Percentiles rank a stretch among this genome's conserved stretches.
Evolutionary conservation across 2,113 vertebrate genomes (phyloP).

Genomic region (Probosciger aterrimus): DNA sequence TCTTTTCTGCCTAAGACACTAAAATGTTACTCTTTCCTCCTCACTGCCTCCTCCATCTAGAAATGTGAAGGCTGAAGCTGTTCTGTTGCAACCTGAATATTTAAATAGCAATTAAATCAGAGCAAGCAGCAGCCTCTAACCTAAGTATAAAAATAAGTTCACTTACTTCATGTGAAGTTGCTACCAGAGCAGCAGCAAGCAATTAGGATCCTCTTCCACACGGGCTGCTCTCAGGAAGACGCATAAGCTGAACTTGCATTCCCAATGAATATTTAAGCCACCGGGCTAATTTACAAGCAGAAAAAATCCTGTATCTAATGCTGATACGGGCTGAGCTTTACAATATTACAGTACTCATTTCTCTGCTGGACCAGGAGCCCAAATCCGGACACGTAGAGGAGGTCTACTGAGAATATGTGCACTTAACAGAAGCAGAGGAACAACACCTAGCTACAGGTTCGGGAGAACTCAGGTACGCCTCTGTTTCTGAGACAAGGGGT

Average conservation of each 20-base stretch:
- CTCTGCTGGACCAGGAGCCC: not conserved
- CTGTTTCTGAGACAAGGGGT: not conserved
- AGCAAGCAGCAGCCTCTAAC: not conserved
- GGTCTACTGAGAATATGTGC: not conserved
- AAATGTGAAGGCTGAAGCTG: not conserved
- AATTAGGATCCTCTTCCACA: not conserved
- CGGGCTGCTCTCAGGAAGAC: not conserved
- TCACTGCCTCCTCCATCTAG: not conserved
- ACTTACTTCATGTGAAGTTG: not conserved
- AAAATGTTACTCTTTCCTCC: not conserved
- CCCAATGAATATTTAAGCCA: not conserved
- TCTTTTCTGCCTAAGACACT: not conserved
- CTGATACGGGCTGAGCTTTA: not conserved
- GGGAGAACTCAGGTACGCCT: not conserved
- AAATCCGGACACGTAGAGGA: not conserved
- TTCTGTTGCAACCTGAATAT: not conserved
- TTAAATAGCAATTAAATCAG: not conserved
- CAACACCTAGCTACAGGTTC: not conserved
- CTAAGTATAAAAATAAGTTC: not conserved
- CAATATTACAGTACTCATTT: not conserved
- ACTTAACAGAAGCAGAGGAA: not conserved
- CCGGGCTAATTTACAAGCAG: not conserved
- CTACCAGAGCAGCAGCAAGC: not conserved
- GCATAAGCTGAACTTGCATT: not conserved
- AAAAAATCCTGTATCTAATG: not conserved